phyloP scores from a whole-genome alignment of 2,888 invertebrate genomes.

The Antheraea yamamai region DNA sequence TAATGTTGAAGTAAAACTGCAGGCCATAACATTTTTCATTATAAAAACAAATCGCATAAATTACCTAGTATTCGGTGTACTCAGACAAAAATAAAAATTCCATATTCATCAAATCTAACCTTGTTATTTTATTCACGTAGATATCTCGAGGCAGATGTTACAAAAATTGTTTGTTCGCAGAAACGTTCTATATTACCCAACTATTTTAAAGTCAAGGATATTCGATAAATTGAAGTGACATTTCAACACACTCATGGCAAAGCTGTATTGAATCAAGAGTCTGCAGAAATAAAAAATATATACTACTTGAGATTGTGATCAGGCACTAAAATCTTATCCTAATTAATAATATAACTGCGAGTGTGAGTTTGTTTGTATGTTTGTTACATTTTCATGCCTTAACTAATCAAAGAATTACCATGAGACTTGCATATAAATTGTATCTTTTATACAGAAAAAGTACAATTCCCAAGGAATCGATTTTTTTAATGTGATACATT shows the following conservation, averaged over 20 bases:
- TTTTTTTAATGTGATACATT: too few species aligned
- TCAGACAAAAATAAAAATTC: neutral
- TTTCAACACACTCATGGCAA: constrained; percentile 28
- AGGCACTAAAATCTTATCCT: neutral
- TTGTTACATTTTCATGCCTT: too few species aligned
- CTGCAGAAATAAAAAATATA: too few species aligned
- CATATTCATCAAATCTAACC: neutral
- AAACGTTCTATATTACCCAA: constrained; percentile 27
- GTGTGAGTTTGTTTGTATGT: too few species aligned
- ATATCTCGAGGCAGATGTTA: constrained; percentile 11
- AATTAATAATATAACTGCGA: too few species aligned
- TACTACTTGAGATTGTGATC: too few species aligned
- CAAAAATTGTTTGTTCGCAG: constrained; percentile 22
- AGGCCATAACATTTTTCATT: neutral
- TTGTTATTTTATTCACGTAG: neutral
- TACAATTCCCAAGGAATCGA: too few species aligned
- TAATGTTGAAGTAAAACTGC: neutral
- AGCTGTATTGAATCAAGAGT: neutral
- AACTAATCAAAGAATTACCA: too few species aligned
- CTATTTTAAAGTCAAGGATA: constrained; percentile 32
- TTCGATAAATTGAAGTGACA: constrained; percentile 30
- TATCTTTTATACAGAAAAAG: too few species aligned
- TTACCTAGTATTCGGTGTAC: neutral
- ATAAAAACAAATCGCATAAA: neutral
- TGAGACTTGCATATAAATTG: too few species aligned